These are phyloP conservation scores for Chelonus formosanus DNA, from an alignment of 2,888 invertebrate genomes.

Conservation along the genomic window DNA sequence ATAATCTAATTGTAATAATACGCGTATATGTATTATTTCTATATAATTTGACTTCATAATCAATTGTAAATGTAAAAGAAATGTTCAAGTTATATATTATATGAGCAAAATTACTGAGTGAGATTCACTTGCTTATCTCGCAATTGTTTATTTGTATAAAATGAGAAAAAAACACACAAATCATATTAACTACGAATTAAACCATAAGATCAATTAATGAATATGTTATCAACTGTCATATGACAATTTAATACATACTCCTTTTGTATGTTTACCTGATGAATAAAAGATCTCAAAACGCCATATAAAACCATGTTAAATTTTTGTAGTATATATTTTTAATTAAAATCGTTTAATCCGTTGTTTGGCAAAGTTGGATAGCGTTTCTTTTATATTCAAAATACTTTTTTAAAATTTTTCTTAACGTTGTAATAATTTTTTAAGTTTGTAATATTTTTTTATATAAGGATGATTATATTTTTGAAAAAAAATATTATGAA, in stretches of 20 bases:
- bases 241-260: constrained; percentile 52
- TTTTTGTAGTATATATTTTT: not conserved
- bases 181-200: constrained; percentile 35
- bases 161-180: constrained; percentile 18
- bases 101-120: constrained; percentile 5
- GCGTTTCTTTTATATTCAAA: too few relatives aligned
- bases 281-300: constrained; percentile 58
- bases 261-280: constrained; percentile 59
- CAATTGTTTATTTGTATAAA: constrained; percentile 6
- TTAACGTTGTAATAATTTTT: too few relatives aligned
- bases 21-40: too few relatives aligned
- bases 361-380: too few relatives aligned
- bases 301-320: constrained; percentile 33
- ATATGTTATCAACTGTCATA: constrained; percentile 51
- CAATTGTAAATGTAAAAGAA: constrained; percentile 31
- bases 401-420: too few relatives aligned
- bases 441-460: too few relatives aligned
- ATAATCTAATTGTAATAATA: constrained; percentile 15
- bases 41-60: constrained; percentile 10
- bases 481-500: too few relatives aligned
- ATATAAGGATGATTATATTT: too few relatives aligned
- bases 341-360: not conserved
- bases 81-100: constrained; percentile 17
- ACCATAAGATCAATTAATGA: constrained; percentile 48
- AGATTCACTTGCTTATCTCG: constrained; percentile 23